These are phyloP conservation scores for Nipponacmea schrenckii DNA, from an alignment of 2,888 invertebrate genomes.

Conservation along the genomic window DNA sequence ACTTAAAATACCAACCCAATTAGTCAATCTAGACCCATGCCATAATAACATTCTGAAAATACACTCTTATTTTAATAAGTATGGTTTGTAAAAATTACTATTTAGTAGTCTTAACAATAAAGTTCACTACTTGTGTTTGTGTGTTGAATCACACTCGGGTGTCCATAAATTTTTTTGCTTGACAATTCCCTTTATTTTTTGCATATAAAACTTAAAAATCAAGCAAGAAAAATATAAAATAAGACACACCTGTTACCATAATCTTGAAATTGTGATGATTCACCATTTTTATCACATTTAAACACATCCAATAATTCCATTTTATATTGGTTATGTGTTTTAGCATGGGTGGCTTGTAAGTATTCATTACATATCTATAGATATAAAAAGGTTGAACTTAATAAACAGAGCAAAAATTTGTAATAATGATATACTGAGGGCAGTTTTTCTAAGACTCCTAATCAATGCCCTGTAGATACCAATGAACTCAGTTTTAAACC, in stretches of 20 bases:
- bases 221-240: too few relatives aligned
- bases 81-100: too few relatives aligned
- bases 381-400: conserved; percentile 3
- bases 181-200: too few relatives aligned
- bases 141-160: too few relatives aligned
- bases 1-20: conserved; percentile 71
- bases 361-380: conserved; percentile 68
- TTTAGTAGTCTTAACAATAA: too few relatives aligned
- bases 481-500: too few relatives aligned
- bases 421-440: neutral
- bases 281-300: conserved; percentile 62
- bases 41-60: conserved; percentile 68
- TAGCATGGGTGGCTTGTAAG: conserved; percentile 68
- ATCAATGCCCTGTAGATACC: too few relatives aligned
- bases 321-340: conserved; percentile 69
- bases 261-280: conserved; percentile 63
- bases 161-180: too few relatives aligned
- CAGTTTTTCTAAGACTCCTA: too few relatives aligned
- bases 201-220: too few relatives aligned
- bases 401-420: neutral
- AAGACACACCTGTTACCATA: conserved; percentile 66
- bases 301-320: conserved; percentile 69
- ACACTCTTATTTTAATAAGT: neutral
- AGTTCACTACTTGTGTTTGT: too few relatives aligned
- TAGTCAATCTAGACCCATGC: conserved; percentile 71